Conservation (phyloP, 2,797 vertebrate genomes). For the Nyctibius grandis region DNA sequence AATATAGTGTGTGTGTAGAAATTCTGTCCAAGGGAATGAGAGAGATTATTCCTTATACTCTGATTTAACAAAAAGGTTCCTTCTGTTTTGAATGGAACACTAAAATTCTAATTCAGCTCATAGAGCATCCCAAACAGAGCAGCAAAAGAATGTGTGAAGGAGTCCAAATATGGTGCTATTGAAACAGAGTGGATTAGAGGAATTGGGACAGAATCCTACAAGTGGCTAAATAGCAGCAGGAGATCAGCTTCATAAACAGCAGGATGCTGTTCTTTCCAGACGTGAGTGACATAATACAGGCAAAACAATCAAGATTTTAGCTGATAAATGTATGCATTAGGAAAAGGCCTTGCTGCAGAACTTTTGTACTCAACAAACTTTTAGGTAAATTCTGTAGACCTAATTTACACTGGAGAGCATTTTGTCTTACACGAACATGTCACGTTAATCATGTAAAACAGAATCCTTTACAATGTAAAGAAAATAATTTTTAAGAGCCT, state of each 20-base stretch:
- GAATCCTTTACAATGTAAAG: background rate
- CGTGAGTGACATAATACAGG: constrained; percentile 63
- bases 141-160: constrained; percentile 31
- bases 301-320: constrained; percentile 38
- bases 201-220: constrained; percentile 56
- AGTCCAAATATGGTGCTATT: constrained; percentile 58
- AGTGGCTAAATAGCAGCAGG: constrained; percentile 64
- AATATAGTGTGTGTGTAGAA: background rate
- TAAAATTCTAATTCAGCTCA: constrained; percentile 33
- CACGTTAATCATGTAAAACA: background rate
- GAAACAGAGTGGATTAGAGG: constrained; percentile 49
- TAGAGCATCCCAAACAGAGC: constrained; percentile 24
- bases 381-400: background rate
- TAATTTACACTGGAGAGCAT: background rate
- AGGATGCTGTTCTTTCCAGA: constrained; percentile 58
- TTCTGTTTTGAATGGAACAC: constrained; percentile 23
- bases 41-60: background rate
- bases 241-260: constrained; percentile 61
- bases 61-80: constrained; percentile 26
- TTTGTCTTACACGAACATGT: background rate
- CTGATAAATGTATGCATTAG: constrained; percentile 14
- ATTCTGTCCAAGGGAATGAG: background rate
- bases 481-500: background rate
- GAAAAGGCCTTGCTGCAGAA: background rate
- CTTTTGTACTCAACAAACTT: background rate